Evolutionary conservation across 2,113 vertebrate species (phyloP).

Genomic region (Erpornis zantholeuca): DNA sequence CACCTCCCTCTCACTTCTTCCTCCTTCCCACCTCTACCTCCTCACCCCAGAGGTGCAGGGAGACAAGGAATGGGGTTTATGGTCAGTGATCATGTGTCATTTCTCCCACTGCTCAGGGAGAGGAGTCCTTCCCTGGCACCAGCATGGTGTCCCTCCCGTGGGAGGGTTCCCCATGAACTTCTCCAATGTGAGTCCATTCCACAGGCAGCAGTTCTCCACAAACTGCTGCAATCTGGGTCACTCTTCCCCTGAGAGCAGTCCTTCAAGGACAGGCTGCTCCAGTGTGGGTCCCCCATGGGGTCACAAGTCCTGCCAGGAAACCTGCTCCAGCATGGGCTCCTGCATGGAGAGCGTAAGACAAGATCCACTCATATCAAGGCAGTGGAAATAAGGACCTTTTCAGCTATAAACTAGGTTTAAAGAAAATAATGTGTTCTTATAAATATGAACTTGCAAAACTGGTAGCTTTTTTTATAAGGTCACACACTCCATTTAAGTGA

Average conservation of each 20-base stretch:
- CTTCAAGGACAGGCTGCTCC: neutral
- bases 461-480: neutral
- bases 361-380: neutral
- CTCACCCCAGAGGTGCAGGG: neutral
- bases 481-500: neutral
- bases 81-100: rapidly evolving
- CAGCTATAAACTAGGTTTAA: neutral
- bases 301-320: neutral
- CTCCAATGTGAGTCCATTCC: neutral
- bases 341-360: neutral
- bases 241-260: neutral
- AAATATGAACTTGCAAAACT: neutral
- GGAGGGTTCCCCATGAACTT: neutral
- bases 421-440: neutral
- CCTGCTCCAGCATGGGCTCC: neutral
- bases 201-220: neutral
- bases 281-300: neutral
- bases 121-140: neutral
- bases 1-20: neutral
- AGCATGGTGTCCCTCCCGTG: neutral
- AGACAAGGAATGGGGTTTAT: neutral
- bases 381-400: neutral
- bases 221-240: neutral
- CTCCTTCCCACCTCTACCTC: neutral
- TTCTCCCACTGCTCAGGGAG: neutral